Percentiles rank a stretch among this genome's conserved stretches.
Evolutionary conservation across 2,113 vertebrate species (phyloP).

Genomic region (Apodemus speciosus): DNA sequence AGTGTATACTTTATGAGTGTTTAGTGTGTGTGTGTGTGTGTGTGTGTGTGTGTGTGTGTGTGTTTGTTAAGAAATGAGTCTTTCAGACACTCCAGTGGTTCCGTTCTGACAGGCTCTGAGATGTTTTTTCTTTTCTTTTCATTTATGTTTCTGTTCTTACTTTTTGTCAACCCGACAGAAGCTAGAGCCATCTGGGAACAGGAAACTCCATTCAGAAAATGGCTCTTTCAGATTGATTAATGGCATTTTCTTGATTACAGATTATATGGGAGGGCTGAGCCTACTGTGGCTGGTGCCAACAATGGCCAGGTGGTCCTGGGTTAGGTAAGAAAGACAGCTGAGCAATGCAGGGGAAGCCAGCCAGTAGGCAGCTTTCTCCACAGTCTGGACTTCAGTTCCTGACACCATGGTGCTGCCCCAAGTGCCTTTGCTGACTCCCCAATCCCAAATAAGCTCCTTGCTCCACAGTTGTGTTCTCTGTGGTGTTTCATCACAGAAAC

Average conservation of each 20-base stretch:
- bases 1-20: neutral
- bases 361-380: neutral
- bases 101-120: neutral
- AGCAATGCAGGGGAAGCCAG: neutral
- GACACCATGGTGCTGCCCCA: no score
- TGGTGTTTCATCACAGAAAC: neutral
- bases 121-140: neutral
- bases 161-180: neutral
- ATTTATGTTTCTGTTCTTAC: neutral
- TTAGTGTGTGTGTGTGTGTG: neutral
- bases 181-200: neutral
- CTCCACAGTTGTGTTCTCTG: no score
- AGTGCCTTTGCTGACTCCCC: neutral
- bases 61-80: neutral
- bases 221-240: neutral
- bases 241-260: neutral
- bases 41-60: neutral
- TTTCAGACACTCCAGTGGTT: neutral
- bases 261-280: neutral
- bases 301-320: neutral
- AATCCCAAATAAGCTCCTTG: neutral
- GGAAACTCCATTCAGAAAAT: neutral
- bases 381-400: neutral
- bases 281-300: neutral
- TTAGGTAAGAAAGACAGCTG: neutral